phyloP scores from a whole-genome alignment of 2,113 vertebrate species.

The Junco hyemalis region DNA sequence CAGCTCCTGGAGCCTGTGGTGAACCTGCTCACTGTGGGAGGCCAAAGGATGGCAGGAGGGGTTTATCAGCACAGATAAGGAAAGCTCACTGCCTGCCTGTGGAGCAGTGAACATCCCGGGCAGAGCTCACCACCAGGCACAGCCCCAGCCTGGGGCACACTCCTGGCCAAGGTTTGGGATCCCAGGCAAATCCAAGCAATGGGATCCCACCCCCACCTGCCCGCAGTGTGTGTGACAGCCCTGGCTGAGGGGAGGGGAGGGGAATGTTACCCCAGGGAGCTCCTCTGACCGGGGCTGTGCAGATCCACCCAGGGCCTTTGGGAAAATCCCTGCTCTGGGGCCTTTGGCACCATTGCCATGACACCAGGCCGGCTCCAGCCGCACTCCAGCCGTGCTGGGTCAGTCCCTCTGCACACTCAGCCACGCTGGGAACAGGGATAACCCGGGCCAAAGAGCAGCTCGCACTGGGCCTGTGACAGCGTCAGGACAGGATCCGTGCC shows the following conservation, averaged over 20 bases:
- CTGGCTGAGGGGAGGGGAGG: neutral
- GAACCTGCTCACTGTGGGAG: neutral
- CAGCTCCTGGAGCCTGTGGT: neutral
- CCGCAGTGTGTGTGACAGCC: fast-evolving
- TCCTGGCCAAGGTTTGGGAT: neutral
- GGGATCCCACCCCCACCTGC: neutral
- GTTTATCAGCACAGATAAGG: neutral
- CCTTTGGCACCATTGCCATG: fast-evolving
- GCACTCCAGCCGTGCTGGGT: fast-evolving
- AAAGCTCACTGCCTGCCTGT: fast-evolving
- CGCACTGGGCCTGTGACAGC: neutral
- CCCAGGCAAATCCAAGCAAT: neutral
- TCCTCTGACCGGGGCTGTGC: neutral
- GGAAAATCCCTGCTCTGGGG: neutral
- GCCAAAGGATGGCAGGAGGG: neutral
- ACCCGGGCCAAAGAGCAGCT: neutral
- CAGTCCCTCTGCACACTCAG: neutral
- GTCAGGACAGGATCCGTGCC: neutral
- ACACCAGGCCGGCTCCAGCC: neutral
- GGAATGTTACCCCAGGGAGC: neutral
- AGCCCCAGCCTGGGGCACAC: neutral
- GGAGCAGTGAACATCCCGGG: neutral
- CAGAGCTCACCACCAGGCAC: neutral
- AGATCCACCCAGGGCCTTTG: neutral
- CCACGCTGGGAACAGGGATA: neutral